Conservation (phyloP, 2,797 vertebrate species). For the Buphagus erythrorhynchus region DNA sequence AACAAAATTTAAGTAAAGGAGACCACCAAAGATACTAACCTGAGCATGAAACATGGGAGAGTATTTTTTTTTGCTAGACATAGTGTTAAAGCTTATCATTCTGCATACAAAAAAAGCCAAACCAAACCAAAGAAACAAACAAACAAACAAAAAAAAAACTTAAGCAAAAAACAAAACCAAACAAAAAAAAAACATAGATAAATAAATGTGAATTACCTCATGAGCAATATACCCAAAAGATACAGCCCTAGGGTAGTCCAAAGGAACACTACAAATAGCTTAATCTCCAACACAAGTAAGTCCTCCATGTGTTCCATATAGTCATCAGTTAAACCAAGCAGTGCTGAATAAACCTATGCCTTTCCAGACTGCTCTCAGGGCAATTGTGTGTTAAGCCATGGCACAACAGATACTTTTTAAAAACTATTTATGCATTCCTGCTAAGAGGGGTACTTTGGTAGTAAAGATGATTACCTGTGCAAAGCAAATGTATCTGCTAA, state of each 20-base stretch:
- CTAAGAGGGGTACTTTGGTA: background rate
- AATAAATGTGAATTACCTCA: background rate
- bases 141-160: background rate
- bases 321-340: background rate
- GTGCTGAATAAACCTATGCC: background rate
- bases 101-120: background rate
- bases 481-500: background rate
- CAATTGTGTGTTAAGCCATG: background rate
- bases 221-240: background rate
- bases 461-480: background rate
- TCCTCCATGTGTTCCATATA: rapidly evolving
- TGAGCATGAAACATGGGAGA: conserved; percentile 21
- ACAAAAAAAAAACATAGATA: background rate
- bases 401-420: background rate
- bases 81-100: background rate
- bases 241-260: background rate
- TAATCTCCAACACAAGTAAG: background rate
- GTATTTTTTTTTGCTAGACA: background rate
- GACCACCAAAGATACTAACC: conserved; percentile 25
- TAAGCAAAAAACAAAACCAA: background rate
- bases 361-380: background rate
- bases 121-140: background rate
- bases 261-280: background rate
- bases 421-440: background rate
- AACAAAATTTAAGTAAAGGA: background rate